Evolutionary conservation across 2,113 vertebrate species (phyloP).

Genomic region (Hemibagrus wyckioides): DNA sequence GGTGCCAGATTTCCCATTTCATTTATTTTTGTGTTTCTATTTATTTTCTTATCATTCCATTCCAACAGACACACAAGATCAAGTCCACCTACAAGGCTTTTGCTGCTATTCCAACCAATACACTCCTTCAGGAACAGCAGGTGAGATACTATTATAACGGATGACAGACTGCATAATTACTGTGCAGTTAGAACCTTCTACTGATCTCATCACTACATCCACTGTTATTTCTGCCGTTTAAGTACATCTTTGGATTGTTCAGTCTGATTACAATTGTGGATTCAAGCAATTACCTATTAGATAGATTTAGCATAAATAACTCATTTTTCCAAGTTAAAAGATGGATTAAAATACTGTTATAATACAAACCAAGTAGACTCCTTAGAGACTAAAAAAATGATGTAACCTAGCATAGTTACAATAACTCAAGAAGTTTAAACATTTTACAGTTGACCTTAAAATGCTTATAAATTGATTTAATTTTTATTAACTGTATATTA

Average conservation of each 20-base stretch:
- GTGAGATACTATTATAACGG: slow-evolving; percentile 71
- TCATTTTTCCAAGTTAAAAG: neutral
- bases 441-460: neutral
- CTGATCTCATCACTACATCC: neutral
- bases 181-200: slow-evolving; percentile 13
- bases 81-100: slow-evolving; percentile 92
- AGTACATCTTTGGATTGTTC: neutral
- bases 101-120: slow-evolving; percentile 97
- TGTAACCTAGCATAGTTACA: neutral
- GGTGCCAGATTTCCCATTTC: neutral
- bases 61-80: slow-evolving; percentile 84
- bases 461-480: neutral
- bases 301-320: neutral
- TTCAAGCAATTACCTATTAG: neutral
- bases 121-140: slow-evolving; percentile 94
- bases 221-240: neutral
- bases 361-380: neutral
- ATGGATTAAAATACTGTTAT: no score
- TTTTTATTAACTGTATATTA: no score
- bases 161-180: slow-evolving; percentile 16
- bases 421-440: no score
- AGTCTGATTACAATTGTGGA: neutral
- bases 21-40: slow-evolving; percentile 26
- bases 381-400: neutral
- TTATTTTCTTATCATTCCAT: slow-evolving; percentile 42